Conservation (phyloP, 2,113 vertebrate genomes). For the Chaetorhynchus papuensis region DNA sequence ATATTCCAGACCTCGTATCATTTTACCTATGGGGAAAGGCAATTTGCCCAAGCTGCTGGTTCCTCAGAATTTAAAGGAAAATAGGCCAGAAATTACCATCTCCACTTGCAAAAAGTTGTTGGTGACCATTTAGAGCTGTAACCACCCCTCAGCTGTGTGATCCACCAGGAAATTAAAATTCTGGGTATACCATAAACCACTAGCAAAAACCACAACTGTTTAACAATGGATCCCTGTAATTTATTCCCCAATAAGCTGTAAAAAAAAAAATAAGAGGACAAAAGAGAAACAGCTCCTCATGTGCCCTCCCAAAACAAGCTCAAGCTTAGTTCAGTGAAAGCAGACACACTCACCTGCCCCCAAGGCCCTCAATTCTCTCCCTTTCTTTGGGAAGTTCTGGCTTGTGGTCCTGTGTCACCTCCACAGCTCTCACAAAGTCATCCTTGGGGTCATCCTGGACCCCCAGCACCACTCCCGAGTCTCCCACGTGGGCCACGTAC, state of each 20-base stretch:
- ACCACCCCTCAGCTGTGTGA: neutral
- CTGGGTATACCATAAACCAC: neutral
- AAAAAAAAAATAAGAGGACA: neutral
- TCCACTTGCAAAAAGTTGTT: neutral
- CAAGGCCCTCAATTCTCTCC: conserved; percentile 93
- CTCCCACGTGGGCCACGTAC: conserved; percentile 95
- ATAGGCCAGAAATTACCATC: neutral
- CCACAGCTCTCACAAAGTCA: conserved; percentile 85
- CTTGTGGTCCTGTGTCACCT: conserved; percentile 97
- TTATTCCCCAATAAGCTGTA: neutral
- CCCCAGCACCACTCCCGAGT: conserved; percentile 94
- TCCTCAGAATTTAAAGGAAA: neutral
- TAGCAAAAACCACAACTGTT: neutral
- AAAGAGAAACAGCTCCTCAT: neutral
- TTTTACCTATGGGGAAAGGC: neutral
- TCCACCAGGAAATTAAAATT: neutral
- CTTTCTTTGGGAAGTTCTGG: conserved; percentile 95
- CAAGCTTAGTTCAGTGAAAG: neutral
- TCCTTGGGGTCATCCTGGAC: conserved; percentile 87
- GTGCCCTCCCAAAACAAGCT: neutral
- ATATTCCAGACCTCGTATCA: neutral
- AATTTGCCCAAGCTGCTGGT: neutral
- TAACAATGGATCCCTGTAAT: neutral
- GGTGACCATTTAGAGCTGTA: neutral
- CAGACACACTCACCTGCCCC: conserved; percentile 83